Percentiles rank a stretch among this genome's conserved stretches.
Evolutionary conservation across 2,797 vertebrate genomes (phyloP).

Genomic region (Heteromormyrus szaboi): DNA sequence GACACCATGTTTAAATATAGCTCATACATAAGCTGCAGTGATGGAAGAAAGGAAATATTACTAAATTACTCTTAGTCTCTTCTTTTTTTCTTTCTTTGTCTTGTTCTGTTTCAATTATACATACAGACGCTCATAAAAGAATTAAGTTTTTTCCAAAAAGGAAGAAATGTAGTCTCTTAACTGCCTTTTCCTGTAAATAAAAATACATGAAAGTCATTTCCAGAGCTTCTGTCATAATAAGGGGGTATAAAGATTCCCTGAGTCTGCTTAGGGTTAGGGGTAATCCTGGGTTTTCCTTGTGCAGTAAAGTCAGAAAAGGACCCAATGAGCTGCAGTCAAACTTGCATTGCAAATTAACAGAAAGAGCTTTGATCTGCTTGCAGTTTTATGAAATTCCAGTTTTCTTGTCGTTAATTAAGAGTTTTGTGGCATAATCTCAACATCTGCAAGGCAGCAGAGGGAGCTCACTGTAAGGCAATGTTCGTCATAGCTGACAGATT

Average conservation of each 20-base stretch:
- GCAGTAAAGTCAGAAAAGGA: conserved; percentile 20
- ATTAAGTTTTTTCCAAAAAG: neutral
- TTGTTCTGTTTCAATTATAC: neutral
- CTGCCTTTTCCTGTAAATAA: neutral
- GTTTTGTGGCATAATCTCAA: conserved; percentile 37
- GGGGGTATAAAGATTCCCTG: neutral
- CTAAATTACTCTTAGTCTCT: neutral
- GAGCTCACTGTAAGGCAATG: conserved; percentile 35
- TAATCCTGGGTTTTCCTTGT: neutral
- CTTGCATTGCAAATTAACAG: conserved; percentile 61
- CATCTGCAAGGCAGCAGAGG: conserved; percentile 40
- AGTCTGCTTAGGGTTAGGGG: neutral
- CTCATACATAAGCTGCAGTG: neutral
- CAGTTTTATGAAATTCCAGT: conserved; percentile 60
- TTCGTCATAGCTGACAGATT: conserved; percentile 13
- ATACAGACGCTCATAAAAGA: neutral
- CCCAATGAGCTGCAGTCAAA: conserved; percentile 50
- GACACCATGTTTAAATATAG: conserved; percentile 32
- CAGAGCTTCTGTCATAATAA: neutral
- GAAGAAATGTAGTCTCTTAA: neutral
- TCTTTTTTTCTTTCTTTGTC: neutral
- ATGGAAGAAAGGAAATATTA: neutral
- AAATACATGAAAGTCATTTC: conserved; percentile 1
- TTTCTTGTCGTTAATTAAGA: conserved; percentile 64
- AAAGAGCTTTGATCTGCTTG: conserved; percentile 42